Conservation (phyloP, 1,140 invertebrate species). For the Lepidurus apus region DNA sequence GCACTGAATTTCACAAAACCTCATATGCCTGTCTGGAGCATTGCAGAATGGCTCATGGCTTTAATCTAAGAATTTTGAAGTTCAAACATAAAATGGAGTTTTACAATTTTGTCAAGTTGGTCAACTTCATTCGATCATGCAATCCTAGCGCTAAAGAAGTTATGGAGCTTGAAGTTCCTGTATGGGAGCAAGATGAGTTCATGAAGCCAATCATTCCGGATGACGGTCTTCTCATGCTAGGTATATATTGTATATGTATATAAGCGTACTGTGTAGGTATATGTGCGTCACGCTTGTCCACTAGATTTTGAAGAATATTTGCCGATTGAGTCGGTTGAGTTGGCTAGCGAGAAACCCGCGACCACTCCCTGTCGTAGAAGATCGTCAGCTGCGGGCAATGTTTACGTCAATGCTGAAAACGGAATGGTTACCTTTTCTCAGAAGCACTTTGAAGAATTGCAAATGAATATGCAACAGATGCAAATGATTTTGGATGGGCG, state of each 20-base stretch:
- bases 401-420: conserved; percentile 52
- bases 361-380: conserved; percentile 28
- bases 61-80: conserved; percentile 63
- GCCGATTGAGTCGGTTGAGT: not conserved
- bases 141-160: conserved; percentile 55
- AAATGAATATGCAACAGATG: conserved; percentile 52
- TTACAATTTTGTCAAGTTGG: conserved; percentile 78
- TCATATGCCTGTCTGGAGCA: conserved; percentile 49
- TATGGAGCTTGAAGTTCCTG: conserved; percentile 47
- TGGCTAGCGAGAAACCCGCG: not conserved
- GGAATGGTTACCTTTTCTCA: conserved; percentile 56
- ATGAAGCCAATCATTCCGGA: conserved; percentile 67
- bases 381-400: conserved; percentile 23
- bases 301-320: conserved; percentile 50
- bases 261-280: conserved; percentile 10
- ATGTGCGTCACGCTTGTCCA: conserved; percentile 38
- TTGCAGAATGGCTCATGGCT: conserved; percentile 54
- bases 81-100: conserved; percentile 67
- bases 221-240: conserved; percentile 79
- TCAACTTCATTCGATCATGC: conserved; percentile 73
- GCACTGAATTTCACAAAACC: conserved; percentile 45
- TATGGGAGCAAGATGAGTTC: conserved; percentile 65
- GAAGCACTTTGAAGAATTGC: conserved; percentile 57
- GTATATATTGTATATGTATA: conserved; percentile 47
- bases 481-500: conserved; percentile 51